Evolutionary conservation across 2,797 vertebrate genomes (phyloP), one percentile per base, ranked within the genome.

Genomic region (Acanthopagrus latus): DNA sequence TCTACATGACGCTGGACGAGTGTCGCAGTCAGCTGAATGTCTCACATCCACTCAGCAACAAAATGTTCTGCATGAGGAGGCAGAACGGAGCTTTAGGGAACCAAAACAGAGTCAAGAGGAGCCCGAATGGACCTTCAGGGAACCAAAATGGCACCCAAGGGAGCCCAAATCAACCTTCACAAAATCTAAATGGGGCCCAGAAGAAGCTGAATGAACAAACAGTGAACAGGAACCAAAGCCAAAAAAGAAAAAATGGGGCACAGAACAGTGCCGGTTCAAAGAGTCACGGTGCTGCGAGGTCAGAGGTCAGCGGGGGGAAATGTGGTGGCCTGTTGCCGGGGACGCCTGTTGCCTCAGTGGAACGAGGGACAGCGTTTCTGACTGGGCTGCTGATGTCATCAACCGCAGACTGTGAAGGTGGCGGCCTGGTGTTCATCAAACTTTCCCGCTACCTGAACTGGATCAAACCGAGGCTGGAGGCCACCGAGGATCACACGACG

Each of bases 381-480:
- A 97, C 96, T 0, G 98, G 98, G 0, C 79, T 98, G 41, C 91
- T 96, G 60, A 88, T 94, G 25, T 86, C 95, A 0, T 47, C 80
- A 0, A 64, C 89, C 0, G 67, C 72, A 0, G 64, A 80, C 21
- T 92, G 93, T 0, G 25, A 60, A 0, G 3, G 21, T 0, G 33
- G 33, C 12, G 84, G 90, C 0, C n/a, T 96, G 43, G 86, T 96
- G n/a, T 96, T 98, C 89, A 97, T 95, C 51, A 97, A 97, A 86
- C 91, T 97, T 0, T 96, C 97, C 0, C 96, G 97, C 76, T 96
- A 97, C 43, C 88, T 94, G 21, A 83, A 91, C 78, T 98, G 97
- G 98, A 86, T 98, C 71, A 82, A 82, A 7, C 75, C 57, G 0
- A 82, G 74, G 14, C 59, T 95, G 29, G 17, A 77, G 33, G 66